A percentile compares a stretch with the other conserved stretches of the same genome.
These are phyloP conservation scores for Drosophila antonietae DNA, from an alignment of 2,888 invertebrate species.

Conservation along the genomic window DNA sequence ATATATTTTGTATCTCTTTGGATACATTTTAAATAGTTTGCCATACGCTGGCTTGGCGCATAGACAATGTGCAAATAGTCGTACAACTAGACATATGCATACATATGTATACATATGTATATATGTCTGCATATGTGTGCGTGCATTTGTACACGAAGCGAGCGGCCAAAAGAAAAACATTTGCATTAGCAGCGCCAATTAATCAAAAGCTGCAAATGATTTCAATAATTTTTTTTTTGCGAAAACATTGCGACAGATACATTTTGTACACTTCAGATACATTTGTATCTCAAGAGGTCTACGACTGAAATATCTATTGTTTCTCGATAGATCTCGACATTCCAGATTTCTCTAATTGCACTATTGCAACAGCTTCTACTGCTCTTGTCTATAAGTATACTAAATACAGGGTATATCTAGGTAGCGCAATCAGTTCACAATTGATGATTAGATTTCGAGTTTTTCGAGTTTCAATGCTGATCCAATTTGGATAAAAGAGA, in stretches of 20 bases:
- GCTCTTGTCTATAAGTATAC: background rate
- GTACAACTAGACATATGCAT: constrained; percentile 16
- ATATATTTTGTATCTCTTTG: constrained; percentile 76
- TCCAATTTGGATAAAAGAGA: background rate
- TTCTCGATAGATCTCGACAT: background rate
- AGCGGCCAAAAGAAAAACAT: constrained; percentile 70
- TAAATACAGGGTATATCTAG: background rate
- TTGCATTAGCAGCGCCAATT: constrained; percentile 73
- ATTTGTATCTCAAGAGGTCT: constrained; percentile 48
- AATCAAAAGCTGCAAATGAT: constrained; percentile 73
- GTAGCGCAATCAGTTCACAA: background rate
- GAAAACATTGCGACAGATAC: constrained; percentile 40
- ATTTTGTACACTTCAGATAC: constrained; percentile 40
- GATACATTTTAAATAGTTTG: constrained; percentile 74
- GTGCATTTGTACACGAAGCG: constrained; percentile 25
- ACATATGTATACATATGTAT: background rate
- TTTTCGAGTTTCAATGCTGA: background rate
- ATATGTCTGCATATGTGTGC: constrained; percentile 10
- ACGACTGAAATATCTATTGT: background rate
- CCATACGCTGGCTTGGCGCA: constrained; percentile 73
- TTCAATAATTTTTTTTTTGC: constrained; percentile 48
- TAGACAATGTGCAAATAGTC: constrained; percentile 57
- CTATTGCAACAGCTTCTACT: background rate
- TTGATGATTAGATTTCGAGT: background rate
- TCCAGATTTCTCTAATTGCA: background rate